Percentiles rank a stretch among this genome's conserved stretches.
These are phyloP conservation scores for Patiria pectinifera DNA, from an alignment of 53 echinoderm and acorn worm genomes.

Conservation along the genomic window DNA sequence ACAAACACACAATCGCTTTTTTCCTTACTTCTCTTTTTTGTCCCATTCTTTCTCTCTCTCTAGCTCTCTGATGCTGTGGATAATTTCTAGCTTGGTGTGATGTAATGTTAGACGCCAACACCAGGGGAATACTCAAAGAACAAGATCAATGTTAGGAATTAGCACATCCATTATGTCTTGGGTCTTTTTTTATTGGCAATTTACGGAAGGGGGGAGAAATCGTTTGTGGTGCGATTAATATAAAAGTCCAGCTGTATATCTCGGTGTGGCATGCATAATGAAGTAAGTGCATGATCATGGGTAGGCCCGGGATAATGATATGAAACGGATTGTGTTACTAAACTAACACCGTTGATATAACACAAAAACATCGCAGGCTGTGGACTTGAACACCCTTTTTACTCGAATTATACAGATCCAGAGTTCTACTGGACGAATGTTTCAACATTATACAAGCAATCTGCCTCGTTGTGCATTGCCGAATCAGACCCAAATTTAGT, in stretches of 20 bases:
- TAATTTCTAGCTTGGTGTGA: slow-evolving; percentile 56
- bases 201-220: slow-evolving; percentile 44
- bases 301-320: slow-evolving; percentile 7
- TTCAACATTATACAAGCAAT: not conserved
- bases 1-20: slow-evolving; percentile 49
- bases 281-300: not conserved
- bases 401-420: not conserved
- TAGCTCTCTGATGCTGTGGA: not conserved
- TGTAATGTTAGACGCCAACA: slow-evolving; percentile 58
- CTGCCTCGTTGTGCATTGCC: not conserved
- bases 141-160: slow-evolving; percentile 64
- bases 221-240: slow-evolving; percentile 59
- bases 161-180: slow-evolving; percentile 61
- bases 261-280: slow-evolving; percentile 59
- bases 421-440: not conserved
- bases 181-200: slow-evolving; percentile 63
- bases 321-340: slow-evolving; percentile 38
- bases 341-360: slow-evolving; percentile 30
- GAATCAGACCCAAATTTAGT: not conserved
- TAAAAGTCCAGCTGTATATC: not conserved
- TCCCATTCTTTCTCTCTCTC: not conserved
- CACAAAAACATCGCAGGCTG: not conserved
- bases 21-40: not conserved
- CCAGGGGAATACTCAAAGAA: slow-evolving; percentile 53
- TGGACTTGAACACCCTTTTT: not conserved